Conservation (phyloP, 2,888 invertebrate species). For the Drosophila niveifrons region DNA sequence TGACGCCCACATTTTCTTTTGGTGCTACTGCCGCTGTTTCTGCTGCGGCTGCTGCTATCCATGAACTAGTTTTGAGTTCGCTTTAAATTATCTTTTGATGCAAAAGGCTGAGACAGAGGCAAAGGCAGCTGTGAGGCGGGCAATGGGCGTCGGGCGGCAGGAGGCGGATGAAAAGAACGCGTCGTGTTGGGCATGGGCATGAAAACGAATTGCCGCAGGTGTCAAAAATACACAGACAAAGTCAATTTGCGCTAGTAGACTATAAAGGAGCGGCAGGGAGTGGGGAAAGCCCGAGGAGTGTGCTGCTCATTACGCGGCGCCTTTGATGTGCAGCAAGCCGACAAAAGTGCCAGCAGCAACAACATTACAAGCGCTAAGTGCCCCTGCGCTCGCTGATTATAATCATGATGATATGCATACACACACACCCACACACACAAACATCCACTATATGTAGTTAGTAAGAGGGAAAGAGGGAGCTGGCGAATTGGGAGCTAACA, state of each 20-base stretch:
- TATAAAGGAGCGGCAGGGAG: conserved; percentile 4
- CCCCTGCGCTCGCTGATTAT: conserved; percentile 75
- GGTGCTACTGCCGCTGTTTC: conserved; percentile 18
- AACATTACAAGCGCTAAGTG: conserved; percentile 77
- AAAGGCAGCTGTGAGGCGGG: neutral
- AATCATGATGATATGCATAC: conserved; percentile 71
- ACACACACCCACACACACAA: conserved; percentile 27
- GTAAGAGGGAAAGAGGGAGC: neutral
- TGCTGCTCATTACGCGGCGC: conserved; percentile 78
- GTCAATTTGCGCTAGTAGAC: conserved; percentile 72
- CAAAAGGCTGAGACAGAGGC: conserved; percentile 47
- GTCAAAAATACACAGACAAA: conserved; percentile 81
- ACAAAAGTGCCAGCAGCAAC: conserved; percentile 73
- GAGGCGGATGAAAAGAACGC: conserved; percentile 13
- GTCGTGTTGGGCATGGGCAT: conserved; percentile 43
- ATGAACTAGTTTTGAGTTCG: conserved; percentile 72
- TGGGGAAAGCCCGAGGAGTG: conserved; percentile 44
- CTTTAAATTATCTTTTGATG: conserved; percentile 80
- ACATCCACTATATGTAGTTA: conserved; percentile 2
- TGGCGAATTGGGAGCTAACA: conserved; percentile 39
- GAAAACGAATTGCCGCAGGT: conserved; percentile 78
- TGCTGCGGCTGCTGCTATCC: conserved; percentile 53
- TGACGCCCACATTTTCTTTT: conserved; percentile 12
- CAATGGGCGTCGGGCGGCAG: neutral
- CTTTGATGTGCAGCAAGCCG: conserved; percentile 80